Evolutionary conservation across 2,888 invertebrate genomes (phyloP), one percentile per base, ranked within the genome.

Genomic region (Hirtodrosophila alboralis): DNA sequence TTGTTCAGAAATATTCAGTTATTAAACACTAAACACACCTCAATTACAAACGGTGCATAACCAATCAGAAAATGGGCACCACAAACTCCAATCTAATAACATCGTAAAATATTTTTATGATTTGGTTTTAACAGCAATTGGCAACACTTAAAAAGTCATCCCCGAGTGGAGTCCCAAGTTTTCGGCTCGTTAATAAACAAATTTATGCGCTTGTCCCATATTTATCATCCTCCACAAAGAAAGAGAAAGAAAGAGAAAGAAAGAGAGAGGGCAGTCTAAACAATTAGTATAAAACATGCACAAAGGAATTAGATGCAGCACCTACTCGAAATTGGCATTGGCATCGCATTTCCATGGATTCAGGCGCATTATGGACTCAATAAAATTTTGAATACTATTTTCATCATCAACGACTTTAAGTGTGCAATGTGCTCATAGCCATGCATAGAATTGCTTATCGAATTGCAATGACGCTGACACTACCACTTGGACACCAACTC

Each of bases 141-240:
- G 41, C 56, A 58, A 73, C 80, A 72, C 80, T 79, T 72, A 53
- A 65, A 75, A 56, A 38, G 3, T 51, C 51, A 58, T 71, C 48
- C 48, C 30, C 10, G 26, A 27, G 14, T 28, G 52, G 28, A 53
- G 43, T 45, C 27, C 13, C 18, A 5, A 56, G 44, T 56, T 51
- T 64, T 45, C 45, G 51, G 45, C 62, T 71, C 71, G 76, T 86
- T 86, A 75, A 78, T 72, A 71, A 75, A 53, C 33, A 56, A 77
- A 80, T 78, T 84, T 84, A 84, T 78, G 62, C 63, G 61, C 67
- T 60, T 73, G 76, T 86, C 64, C 78, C 76, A 84, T 78, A 80
- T 80, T 75, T 78, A 75, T 72, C 63, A 69, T n/a, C n/a, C n/a
- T n/a, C n/a, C n/a, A n/a, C n/a, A n/a, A n/a, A n/a, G n/a, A n/a